These are phyloP conservation scores for Acipenser transmontanus DNA, from an alignment of 2,797 vertebrate species.

Conservation along the genomic window DNA sequence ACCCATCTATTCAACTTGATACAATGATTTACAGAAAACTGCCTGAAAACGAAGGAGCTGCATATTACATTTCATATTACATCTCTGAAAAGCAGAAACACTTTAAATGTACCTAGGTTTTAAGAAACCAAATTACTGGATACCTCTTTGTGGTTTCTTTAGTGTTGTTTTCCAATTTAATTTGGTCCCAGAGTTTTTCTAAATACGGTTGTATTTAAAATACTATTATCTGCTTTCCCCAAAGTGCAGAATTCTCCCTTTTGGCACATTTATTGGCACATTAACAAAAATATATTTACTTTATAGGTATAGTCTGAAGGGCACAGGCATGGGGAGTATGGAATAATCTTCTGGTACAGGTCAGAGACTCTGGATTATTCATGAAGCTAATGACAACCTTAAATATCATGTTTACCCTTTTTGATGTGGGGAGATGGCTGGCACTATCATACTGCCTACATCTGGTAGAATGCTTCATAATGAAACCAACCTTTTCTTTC, in stretches of 20 bases:
- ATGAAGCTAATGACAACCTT: too few relatives aligned
- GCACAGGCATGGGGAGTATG: too few relatives aligned
- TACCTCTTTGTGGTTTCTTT: not conserved
- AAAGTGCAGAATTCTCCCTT: not conserved
- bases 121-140: constrained; percentile 11
- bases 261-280: constrained; percentile 8
- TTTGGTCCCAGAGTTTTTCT: not conserved
- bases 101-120: constrained; percentile 49
- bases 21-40: constrained; percentile 32
- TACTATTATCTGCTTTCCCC: not conserved
- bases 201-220: not conserved
- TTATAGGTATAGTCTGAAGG: not conserved
- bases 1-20: constrained; percentile 25
- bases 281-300: not conserved
- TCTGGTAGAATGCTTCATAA: too few relatives aligned
- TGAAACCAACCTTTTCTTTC: too few relatives aligned
- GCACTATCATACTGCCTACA: too few relatives aligned
- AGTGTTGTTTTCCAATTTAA: not conserved
- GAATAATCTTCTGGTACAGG: not conserved
- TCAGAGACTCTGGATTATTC: too few relatives aligned
- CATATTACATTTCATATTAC: constrained; percentile 13
- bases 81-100: constrained; percentile 23
- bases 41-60: constrained; percentile 29
- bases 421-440: too few relatives aligned
- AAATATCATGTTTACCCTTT: too few relatives aligned